A percentile compares a stretch with the other conserved stretches of the same genome.
Evolutionary conservation across 2,797 vertebrate genomes (phyloP).

Genomic region (Tympanoctomys barrerae): DNA sequence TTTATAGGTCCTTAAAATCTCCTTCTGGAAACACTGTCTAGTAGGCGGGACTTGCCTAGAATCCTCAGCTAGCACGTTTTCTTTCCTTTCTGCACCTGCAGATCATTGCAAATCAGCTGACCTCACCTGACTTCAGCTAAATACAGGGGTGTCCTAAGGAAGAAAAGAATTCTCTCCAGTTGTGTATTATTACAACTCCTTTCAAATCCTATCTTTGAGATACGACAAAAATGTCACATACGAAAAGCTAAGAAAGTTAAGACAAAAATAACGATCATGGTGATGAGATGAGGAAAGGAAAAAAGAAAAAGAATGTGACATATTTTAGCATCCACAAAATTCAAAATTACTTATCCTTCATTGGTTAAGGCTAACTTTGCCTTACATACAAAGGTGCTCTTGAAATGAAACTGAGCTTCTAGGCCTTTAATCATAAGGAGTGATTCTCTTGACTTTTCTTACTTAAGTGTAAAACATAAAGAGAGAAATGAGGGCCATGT

Average conservation of each 20-base stretch:
- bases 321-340: not conserved
- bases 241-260: constrained; percentile 29
- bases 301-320: constrained; percentile 8
- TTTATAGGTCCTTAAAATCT: not conserved
- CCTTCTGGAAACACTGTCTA: not conserved
- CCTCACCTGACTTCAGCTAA: not conserved
- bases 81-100: not conserved
- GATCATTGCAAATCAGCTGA: not conserved
- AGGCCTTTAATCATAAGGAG: constrained; percentile 42
- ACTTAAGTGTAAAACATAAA: constrained; percentile 30
- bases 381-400: constrained; percentile 18
- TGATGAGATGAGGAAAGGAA: not conserved
- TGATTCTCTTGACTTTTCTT: constrained; percentile 41
- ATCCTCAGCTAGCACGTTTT: not conserved
- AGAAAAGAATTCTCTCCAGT: not conserved
- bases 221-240: not conserved
- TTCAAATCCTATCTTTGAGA: not conserved
- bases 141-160: not conserved
- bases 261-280: not conserved
- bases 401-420: constrained; percentile 24
- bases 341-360: constrained; percentile 42
- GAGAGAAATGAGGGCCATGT: not conserved
- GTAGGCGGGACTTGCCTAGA: not conserved
- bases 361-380: constrained; percentile 31
- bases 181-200: constrained; percentile 9